phyloP scores from a whole-genome alignment of 2,888 invertebrate species.

The Petrolisthes manimaculis region DNA sequence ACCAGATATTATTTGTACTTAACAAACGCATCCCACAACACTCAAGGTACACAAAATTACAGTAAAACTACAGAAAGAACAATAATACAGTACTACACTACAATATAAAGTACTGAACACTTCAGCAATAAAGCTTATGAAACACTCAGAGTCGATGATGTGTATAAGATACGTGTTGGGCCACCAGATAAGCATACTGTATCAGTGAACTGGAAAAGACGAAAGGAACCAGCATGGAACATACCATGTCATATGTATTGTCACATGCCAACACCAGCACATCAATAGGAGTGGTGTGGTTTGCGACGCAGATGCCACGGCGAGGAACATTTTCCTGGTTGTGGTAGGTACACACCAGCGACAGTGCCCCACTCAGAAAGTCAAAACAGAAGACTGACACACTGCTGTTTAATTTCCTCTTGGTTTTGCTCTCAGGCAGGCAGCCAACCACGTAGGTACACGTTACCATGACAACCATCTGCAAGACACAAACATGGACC shows the following conservation, averaged over 20 bases:
- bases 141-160: too few relatives aligned
- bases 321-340: conserved; percentile 87
- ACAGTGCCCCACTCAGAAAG: conserved; percentile 90
- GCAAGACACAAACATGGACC: conserved; percentile 66
- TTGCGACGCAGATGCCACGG: conserved; percentile 94
- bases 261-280: conserved; percentile 96
- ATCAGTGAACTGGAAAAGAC: background rate
- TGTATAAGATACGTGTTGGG: too few relatives aligned
- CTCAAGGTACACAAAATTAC: too few relatives aligned
- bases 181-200: too few relatives aligned
- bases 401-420: conserved; percentile 83
- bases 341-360: conserved; percentile 88
- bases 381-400: conserved; percentile 92
- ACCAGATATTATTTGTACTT: too few relatives aligned
- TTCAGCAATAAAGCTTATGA: too few relatives aligned
- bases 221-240: conserved; percentile 47
- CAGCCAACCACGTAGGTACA: conserved; percentile 90
- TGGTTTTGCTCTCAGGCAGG: conserved; percentile 82
- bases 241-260: conserved; percentile 95
- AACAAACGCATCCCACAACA: too few relatives aligned
- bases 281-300: conserved; percentile 99
- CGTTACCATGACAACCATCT: conserved; percentile 89
- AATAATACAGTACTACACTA: too few relatives aligned
- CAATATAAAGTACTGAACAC: too few relatives aligned
- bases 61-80: too few relatives aligned